Base-by-base conservation (phyloP, 1,140 invertebrate genomes). In the Tyrophagus putrescentiae region DNA sequence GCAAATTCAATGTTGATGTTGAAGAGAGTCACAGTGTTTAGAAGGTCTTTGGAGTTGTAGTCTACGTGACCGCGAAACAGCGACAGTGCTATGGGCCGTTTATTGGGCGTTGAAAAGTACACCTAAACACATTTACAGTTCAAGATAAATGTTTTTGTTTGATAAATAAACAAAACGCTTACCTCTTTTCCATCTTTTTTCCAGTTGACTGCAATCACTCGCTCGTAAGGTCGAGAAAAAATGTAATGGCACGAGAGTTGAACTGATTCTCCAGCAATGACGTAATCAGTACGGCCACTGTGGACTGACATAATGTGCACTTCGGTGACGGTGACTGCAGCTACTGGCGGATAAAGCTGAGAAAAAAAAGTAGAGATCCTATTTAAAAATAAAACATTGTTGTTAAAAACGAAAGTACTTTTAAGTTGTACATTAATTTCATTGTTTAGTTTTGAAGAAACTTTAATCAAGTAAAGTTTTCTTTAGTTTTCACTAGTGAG, bases 1-100 rank as follows among this genome's bases (percentile, higher is more conserved):
- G 67, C 57, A 67, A 67, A 65, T n/a, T 53, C 27, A 28, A 64
- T 61, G 21, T 36, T 48, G 9, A 57, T 62, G 9, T 62, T 59
- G 9, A 25, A 48, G 18, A 67, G 59, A 4, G 13, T 23, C 1
- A 67, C 53, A 0, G 23, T 61, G 31, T 56, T 64, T 0, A 64
- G 42, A 16, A 64, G 50, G 1, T 52, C 52, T 6, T 59, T 57
- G 3, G n/a, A 4, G 34, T 42, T 54, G n/a, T 31, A 34, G 44
- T 64, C 60, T 23, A 63, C 39, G 23, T 64, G 54, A 1, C 31
- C 54, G 41, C 56, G 57, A 16, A 64, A 41, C 13, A 59, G 4
- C 27, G 44, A 61, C 5, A 42, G 16, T 28, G 53, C 41, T 27
- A 54, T 27, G 18, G 54, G 57, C 18, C 57, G 57, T 34, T 50